phyloP scores from a whole-genome alignment of 2,113 vertebrate species.

The Tetrao urogallus region DNA sequence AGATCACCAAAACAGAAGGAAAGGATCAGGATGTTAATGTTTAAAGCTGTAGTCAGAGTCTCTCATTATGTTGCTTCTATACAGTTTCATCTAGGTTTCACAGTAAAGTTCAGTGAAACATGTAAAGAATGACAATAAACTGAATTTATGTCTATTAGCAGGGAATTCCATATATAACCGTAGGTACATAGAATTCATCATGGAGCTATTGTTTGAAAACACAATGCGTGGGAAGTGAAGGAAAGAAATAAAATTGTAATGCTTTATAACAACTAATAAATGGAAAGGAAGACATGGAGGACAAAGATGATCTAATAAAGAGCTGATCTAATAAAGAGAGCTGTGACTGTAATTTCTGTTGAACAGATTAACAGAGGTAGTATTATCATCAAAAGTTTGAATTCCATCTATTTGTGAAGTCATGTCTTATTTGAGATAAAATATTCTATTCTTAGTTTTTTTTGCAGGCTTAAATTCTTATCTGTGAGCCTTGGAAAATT shows the following conservation, averaged over 20 bases:
- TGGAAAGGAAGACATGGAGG: neutral
- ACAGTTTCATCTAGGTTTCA: neutral
- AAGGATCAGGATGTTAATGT: neutral
- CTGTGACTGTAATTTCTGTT: neutral
- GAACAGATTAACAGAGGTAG: neutral
- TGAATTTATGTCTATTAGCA: neutral
- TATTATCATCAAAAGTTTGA: neutral
- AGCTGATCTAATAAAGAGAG: neutral
- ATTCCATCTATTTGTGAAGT: neutral
- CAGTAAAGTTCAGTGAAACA: neutral
- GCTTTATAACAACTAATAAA: neutral
- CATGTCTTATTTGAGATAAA: neutral
- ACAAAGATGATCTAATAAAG: neutral
- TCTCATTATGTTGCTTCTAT: neutral
- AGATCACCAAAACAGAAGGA: neutral
- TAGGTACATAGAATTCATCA: neutral
- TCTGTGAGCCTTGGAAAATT: neutral
- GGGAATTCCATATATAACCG: neutral
- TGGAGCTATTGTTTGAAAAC: neutral
- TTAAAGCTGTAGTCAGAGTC: neutral
- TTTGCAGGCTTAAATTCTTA: neutral
- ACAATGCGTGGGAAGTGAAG: neutral
- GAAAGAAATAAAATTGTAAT: neutral
- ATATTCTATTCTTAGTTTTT: neutral
- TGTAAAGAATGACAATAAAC: neutral